Conservation (phyloP, 2,888 invertebrate genomes). For the Meiosimyza decipiens region DNA sequence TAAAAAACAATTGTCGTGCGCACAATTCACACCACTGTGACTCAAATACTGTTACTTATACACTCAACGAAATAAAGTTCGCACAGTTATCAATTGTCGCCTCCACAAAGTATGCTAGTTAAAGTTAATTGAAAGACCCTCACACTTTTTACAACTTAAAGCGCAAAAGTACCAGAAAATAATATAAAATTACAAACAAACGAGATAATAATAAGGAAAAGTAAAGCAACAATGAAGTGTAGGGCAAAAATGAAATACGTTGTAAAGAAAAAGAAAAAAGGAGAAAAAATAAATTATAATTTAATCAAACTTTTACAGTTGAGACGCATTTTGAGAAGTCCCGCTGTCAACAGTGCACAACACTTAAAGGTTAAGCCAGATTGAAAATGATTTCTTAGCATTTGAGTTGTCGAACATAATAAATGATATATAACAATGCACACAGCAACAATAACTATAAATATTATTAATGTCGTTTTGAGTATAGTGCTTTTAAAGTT, state of each 20-base stretch:
- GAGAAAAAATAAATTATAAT: constrained; percentile 17
- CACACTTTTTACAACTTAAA: not conserved
- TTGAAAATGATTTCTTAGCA: not conserved
- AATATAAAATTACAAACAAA: not conserved
- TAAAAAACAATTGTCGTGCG: constrained; percentile 6
- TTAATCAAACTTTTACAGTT: constrained; percentile 24
- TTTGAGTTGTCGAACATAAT: not conserved
- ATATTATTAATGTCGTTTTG: not conserved
- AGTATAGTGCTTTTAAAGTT: not conserved
- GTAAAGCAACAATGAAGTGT: no score
- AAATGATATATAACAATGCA: not conserved
- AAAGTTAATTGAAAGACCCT: constrained; percentile 23
- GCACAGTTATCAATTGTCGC: constrained; percentile 5
- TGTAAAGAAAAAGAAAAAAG: no score
- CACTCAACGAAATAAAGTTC: no score
- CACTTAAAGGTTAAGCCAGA: constrained; percentile 12
- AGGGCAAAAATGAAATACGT: no score
- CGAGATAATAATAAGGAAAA: no score
- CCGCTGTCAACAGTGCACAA: not conserved
- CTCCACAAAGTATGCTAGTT: constrained; percentile 23
- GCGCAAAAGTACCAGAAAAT: not conserved
- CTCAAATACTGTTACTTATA: no score
- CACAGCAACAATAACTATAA: not conserved
- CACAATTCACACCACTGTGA: not conserved
- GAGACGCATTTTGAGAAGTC: not conserved